A percentile compares a stretch with the other conserved stretches of the same genome.
phyloP scores from a whole-genome alignment of 2,113 vertebrate genomes.

The Philantomba maxwellii region DNA sequence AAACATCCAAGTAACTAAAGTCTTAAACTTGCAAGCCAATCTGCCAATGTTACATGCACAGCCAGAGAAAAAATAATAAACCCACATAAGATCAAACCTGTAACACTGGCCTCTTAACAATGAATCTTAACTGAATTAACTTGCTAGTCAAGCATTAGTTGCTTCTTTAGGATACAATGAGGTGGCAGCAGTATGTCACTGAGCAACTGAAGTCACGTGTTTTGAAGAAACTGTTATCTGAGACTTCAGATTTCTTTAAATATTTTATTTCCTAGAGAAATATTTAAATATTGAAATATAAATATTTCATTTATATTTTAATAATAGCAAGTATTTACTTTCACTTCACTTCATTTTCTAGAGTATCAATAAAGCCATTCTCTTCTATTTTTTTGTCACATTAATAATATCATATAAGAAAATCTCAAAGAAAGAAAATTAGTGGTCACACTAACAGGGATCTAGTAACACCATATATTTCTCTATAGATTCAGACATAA shows the following conservation, averaged over 20 bases:
- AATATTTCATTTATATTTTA: neutral
- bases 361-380: neutral
- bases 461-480: neutral
- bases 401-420: neutral
- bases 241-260: neutral
- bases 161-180: neutral
- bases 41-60: neutral
- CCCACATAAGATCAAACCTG: neutral
- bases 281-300: neutral
- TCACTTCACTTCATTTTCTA: neutral
- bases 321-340: conserved; percentile 4
- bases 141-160: neutral
- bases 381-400: neutral
- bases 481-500: neutral
- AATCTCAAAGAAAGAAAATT: neutral
- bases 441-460: neutral
- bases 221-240: neutral
- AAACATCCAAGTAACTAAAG: neutral
- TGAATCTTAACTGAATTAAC: neutral
- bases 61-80: conserved; percentile 11
- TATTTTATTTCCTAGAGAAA: neutral
- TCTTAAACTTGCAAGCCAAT: neutral
- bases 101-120: neutral
- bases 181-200: neutral
- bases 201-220: neutral